phyloP scores from a whole-genome alignment of 2,888 invertebrate species.

The Orthosia cruda region DNA sequence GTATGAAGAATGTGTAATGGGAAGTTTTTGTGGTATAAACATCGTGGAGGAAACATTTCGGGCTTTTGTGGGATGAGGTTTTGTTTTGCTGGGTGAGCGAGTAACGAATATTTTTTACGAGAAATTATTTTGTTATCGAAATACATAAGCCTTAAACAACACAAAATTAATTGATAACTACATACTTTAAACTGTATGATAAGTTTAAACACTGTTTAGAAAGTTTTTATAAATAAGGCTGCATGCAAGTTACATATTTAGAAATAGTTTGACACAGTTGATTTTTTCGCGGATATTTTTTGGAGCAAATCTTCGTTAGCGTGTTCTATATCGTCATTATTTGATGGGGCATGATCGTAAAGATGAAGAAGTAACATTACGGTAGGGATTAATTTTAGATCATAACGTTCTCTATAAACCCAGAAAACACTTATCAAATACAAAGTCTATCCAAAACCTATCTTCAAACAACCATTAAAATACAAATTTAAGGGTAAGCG shows the following conservation, averaged over 20 bases:
- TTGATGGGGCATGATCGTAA: not conserved
- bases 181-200: no score
- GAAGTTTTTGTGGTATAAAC: not conserved
- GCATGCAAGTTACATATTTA: no score
- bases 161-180: no score
- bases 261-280: no score
- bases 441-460: not conserved
- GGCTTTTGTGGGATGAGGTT: not conserved
- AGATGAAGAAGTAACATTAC: not conserved
- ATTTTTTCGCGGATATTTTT: no score
- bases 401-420: not conserved
- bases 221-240: no score
- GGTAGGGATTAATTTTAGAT: not conserved
- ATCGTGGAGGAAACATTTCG: not conserved
- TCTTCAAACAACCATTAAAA: not conserved
- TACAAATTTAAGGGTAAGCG: not conserved
- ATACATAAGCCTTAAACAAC: no score
- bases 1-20: slow-evolving; percentile 56
- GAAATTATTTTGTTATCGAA: no score
- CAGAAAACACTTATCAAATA: not conserved
- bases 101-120: not conserved
- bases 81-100: slow-evolving; percentile 4
- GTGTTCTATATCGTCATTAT: no score
- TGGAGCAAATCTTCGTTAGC: no score
- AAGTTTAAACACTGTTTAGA: no score